These are phyloP conservation scores for Cerceris rybyensis DNA, from an alignment of 2,888 invertebrate species.

Conservation along the genomic window DNA sequence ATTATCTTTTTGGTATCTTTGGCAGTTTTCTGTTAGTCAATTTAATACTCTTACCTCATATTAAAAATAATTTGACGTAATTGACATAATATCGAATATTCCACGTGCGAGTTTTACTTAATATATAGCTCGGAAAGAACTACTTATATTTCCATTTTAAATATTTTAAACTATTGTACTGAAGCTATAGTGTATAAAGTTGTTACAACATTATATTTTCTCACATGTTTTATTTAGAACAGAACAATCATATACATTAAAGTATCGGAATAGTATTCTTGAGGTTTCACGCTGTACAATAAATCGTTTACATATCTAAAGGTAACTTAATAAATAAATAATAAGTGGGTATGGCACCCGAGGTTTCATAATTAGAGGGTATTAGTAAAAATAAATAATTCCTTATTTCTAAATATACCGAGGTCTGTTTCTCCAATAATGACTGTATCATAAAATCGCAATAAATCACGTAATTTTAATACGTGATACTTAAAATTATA, in stretches of 20 bases:
- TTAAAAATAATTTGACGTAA: no score
- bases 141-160: no score
- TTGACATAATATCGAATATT: no score
- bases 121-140: no score
- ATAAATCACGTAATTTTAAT: no score
- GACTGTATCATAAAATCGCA: no score
- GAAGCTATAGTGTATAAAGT: no score
- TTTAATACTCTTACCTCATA: no score
- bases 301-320: slow-evolving; percentile 3
- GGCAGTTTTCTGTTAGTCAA: no score
- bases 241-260: slow-evolving; percentile 39
- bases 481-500: not conserved
- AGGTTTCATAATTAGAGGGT: slow-evolving; percentile 66
- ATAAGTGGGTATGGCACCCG: slow-evolving; percentile 78
- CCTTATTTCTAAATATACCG: slow-evolving; percentile 28
- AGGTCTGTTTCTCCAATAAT: not conserved
- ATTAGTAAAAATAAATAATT: slow-evolving; percentile 50
- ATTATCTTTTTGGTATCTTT: no score
- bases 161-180: no score
- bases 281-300: slow-evolving; percentile 51
- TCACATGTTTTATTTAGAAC: slow-evolving; percentile 56
- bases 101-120: no score
- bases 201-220: slow-evolving; percentile 7
- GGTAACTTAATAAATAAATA: slow-evolving; percentile 36
- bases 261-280: slow-evolving; percentile 35